Evolutionary conservation across 53 echinoderm and acorn worm species (phyloP).

Genomic region (Actinopyga echinites): DNA sequence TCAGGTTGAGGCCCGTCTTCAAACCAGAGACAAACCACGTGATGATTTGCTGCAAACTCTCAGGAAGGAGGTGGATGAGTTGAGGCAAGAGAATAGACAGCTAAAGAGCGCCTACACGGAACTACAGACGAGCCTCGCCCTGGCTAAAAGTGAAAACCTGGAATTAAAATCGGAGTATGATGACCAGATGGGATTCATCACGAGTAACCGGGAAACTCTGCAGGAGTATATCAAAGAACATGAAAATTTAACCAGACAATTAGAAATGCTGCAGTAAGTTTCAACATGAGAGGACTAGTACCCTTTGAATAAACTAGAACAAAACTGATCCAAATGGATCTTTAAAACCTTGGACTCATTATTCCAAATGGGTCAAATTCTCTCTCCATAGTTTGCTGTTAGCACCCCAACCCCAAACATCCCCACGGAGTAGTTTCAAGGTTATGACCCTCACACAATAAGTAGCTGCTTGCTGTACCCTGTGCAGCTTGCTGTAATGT

Average conservation of each 20-base stretch:
- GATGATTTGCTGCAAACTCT: conserved; percentile 71
- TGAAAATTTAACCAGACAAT: conserved; percentile 83
- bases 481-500: too few relatives aligned
- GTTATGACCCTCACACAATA: too few relatives aligned
- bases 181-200: conserved; percentile 74
- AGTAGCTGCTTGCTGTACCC: too few relatives aligned
- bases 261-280: conserved; percentile 90
- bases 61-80: conserved; percentile 72
- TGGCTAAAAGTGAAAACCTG: conserved; percentile 73
- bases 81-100: conserved; percentile 78
- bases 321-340: neutral
- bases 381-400: too few relatives aligned
- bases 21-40: conserved; percentile 68
- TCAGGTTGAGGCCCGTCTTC: conserved; percentile 62
- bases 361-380: too few relatives aligned
- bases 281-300: neutral
- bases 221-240: conserved; percentile 87
- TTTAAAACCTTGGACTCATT: too few relatives aligned
- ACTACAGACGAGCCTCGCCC: conserved; percentile 81
- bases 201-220: conserved; percentile 60
- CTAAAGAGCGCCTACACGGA: conserved; percentile 79
- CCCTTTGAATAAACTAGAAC: neutral
- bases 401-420: too few relatives aligned
- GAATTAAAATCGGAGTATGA: conserved; percentile 88
- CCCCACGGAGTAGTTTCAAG: too few relatives aligned